Conservation (phyloP, 2,113 vertebrate species). For the Motacilla alba region DNA sequence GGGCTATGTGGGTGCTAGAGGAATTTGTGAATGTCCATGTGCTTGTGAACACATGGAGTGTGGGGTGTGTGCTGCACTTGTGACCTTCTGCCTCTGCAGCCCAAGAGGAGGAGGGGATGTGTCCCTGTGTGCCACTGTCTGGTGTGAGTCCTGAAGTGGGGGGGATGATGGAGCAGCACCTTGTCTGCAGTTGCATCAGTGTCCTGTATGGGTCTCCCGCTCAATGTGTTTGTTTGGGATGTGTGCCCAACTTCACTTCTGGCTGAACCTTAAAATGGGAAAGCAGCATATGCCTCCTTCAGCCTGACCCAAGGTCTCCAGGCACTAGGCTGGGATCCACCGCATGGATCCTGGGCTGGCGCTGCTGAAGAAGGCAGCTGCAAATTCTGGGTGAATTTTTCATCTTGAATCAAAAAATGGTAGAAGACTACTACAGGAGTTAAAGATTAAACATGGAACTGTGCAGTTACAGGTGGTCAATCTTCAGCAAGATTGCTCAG, state of each 20-base stretch:
- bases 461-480: neutral
- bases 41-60: too few relatives aligned
- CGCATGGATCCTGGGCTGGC: neutral
- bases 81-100: neutral
- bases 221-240: neutral
- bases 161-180: neutral
- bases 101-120: accelerated
- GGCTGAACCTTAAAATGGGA: neutral
- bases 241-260: neutral
- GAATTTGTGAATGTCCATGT: neutral
- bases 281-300: neutral
- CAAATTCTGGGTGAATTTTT: neutral
- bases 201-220: neutral
- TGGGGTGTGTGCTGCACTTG: neutral
- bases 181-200: accelerated
- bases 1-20: accelerated
- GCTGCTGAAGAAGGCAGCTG: neutral
- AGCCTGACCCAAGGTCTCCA: accelerated
- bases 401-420: neutral
- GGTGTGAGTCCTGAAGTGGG: neutral
- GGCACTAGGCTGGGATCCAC: neutral
- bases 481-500: neutral
- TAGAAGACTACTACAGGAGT: neutral
- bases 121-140: neutral
- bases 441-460: neutral